Percentiles rank a stretch among this genome's conserved stretches.
phyloP scores from a whole-genome alignment of 2,113 vertebrate species.

The Parotia lawesii region DNA sequence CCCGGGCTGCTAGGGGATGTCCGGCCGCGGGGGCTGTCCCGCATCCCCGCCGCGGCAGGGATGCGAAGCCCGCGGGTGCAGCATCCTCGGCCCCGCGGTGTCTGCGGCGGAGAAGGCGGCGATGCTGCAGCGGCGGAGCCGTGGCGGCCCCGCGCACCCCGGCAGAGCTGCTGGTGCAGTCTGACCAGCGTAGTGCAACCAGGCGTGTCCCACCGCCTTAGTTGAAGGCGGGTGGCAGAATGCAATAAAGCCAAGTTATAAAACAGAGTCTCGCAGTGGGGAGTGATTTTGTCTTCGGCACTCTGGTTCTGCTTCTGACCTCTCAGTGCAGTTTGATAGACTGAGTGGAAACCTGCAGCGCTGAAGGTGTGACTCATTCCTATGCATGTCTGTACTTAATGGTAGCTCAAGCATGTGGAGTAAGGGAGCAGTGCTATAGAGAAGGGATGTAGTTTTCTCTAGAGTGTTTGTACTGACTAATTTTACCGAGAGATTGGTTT shows the following conservation, averaged over 20 bases:
- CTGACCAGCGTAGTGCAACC: background rate
- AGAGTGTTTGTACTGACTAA: background rate
- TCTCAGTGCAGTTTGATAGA: background rate
- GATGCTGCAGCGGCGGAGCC: background rate
- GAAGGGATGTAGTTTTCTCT: background rate
- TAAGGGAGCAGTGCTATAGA: background rate
- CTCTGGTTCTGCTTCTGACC: background rate
- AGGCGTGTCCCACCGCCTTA: background rate
- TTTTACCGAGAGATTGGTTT: background rate
- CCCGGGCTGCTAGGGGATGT: background rate
- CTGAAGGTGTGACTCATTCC: background rate
- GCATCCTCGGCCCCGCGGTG: background rate
- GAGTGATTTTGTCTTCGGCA: background rate
- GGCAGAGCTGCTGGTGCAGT: background rate
- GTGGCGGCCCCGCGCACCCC: background rate
- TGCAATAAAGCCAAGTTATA: background rate
- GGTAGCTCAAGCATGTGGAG: no score
- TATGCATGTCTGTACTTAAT: rapidly evolving
- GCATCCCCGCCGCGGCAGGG: background rate
- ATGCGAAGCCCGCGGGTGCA: background rate
- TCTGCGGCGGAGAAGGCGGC: background rate
- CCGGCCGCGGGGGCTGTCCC: background rate
- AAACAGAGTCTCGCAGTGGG: background rate
- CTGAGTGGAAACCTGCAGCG: background rate
- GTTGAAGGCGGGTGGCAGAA: background rate